Base-by-base conservation (phyloP, 1,140 invertebrate genomes). In the Drosophila tropicalis region DNA sequence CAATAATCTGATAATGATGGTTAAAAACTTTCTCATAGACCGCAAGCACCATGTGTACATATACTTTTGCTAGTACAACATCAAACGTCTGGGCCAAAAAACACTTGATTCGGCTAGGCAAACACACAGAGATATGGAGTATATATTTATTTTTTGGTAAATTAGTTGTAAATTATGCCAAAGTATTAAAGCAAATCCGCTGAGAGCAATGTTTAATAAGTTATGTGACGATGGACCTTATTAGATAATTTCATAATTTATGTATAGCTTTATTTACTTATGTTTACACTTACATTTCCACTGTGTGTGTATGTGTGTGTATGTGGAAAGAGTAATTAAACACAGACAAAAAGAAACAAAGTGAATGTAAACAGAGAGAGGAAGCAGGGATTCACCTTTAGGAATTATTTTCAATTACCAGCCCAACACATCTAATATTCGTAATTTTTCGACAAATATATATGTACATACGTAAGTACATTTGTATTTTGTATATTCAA, bases 161-260 rank as follows among this genome's bases (percentile, higher is more conserved):
- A 76, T 76, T 76, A 76, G 73, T 76, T 63, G 72, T 63, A 76
- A 76, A 70, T 76, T 70, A 76, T 36, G 72, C 62, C 58, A 55
- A 76, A 64, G 73, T 72, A 64, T 19, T 76, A 70, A 55, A 67
- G 56, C 61, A 72, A 78, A 75, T 78, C 74, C 62, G 70, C 69
- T 68, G 54, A 75, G 61, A 81, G 81, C 74, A 40, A 66, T 64
- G 62, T 62, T 66, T 67, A 81, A 76, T 76, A 76, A 76, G 72
- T 71, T 51, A 77, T 76, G 61, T 67, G 63, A 62, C 66, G 68
- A 75, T 44, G 44, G 29, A 17, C 54, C 72, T 81, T 81, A 81
- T 82, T 82, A 77, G 76, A 81, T 63, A 71, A 81, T 66, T 75
- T 85, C 70, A 86, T 85, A 65, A 86, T 70, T 85, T 81, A 85